Evolutionary conservation across 2,888 invertebrate genomes (phyloP).

Genomic region (Volucella inanis): DNA sequence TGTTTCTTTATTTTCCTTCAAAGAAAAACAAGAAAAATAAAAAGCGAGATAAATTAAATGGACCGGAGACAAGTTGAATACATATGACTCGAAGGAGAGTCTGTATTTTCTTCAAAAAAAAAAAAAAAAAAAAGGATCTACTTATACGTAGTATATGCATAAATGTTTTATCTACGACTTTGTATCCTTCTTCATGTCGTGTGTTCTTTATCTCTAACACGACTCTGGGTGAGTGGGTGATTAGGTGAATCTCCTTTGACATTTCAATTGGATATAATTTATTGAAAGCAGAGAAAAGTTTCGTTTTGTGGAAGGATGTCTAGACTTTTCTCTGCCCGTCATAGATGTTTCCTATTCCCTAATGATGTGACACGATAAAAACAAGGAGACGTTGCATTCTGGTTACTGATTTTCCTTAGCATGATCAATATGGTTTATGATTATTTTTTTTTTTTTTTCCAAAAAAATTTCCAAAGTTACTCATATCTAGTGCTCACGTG

Average conservation of each 20-base stretch:
- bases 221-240: background rate
- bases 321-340: constrained; percentile 15
- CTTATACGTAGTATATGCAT: too few species aligned
- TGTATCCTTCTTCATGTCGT: background rate
- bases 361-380: background rate
- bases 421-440: background rate
- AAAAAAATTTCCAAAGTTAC: too few species aligned
- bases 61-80: constrained; percentile 20
- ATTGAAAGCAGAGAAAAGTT: constrained; percentile 28
- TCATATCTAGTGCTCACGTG: too few species aligned
- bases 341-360: constrained; percentile 24
- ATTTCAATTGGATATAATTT: constrained; percentile 42
- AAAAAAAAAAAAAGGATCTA: too few species aligned
- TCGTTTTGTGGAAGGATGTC: constrained; percentile 22
- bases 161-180: background rate
- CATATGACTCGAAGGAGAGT: background rate
- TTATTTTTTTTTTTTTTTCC: too few species aligned
- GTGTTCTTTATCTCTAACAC: constrained; percentile 34
- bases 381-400: background rate
- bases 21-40: too few species aligned
- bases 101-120: too few species aligned
- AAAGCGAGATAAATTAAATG: constrained; percentile 33
- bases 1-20: constrained; percentile 15
- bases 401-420: constrained; percentile 17
- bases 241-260: constrained; percentile 8